phyloP scores from a whole-genome alignment of 1,140 invertebrate species.

The Triops longicaudatus region DNA sequence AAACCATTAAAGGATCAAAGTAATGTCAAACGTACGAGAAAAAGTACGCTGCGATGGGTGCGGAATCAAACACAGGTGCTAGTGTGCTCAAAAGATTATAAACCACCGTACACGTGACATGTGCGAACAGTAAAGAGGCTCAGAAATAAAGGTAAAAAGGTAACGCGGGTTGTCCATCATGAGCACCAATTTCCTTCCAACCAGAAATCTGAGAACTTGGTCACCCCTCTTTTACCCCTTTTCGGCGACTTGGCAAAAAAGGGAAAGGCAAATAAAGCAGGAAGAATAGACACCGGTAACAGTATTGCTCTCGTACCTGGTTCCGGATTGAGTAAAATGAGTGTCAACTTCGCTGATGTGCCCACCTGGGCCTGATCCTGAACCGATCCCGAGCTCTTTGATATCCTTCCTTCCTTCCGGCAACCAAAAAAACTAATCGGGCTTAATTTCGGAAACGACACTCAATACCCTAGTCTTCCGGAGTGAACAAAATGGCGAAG shows the following conservation, averaged over 20 bases:
- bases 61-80: slow-evolving; percentile 1
- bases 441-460: neutral
- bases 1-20: slow-evolving; percentile 3
- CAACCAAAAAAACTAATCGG: neutral
- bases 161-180: neutral
- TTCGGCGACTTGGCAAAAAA: neutral
- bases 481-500: too few species aligned
- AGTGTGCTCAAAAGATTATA: slow-evolving; percentile 2
- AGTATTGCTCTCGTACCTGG: neutral
- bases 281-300: neutral
- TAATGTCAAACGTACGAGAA: neutral
- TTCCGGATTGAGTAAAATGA: neutral
- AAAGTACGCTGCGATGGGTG: neutral
- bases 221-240: neutral
- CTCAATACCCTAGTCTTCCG: neutral
- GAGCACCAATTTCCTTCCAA: neutral
- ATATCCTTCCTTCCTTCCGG: neutral
- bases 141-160: neutral
- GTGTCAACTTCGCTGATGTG: neutral
- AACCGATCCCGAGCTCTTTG: too few species aligned
- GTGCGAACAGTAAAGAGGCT: neutral
- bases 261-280: neutral
- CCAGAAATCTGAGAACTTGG: neutral
- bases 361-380: neutral
- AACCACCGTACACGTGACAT: neutral